These are phyloP conservation scores for Zoanthus gigantus DNA, from an alignment of 92 coral and sea anemone genomes.

Conservation along the genomic window DNA sequence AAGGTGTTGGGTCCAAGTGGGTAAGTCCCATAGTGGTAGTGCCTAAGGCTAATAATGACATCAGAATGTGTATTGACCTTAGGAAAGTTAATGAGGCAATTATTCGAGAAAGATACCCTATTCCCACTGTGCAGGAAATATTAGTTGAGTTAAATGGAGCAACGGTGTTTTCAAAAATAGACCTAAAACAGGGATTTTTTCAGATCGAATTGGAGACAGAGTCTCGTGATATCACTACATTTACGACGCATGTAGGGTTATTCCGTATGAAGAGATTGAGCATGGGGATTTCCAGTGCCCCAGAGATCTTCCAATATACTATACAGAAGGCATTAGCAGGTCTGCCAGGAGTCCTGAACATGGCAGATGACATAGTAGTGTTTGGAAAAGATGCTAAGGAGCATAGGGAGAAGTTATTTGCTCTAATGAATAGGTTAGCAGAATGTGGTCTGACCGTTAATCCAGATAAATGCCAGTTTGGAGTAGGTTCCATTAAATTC, in stretches of 20 bases:
- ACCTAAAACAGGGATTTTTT: neutral
- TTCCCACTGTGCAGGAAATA: conserved; percentile 37
- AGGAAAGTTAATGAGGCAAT: conserved; percentile 49
- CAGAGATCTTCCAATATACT: conserved; percentile 55
- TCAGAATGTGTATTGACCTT: conserved; percentile 51
- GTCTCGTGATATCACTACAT: neutral
- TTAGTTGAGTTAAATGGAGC: conserved; percentile 38
- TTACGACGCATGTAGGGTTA: neutral
- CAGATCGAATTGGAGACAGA: neutral
- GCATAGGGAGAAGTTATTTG: conserved; percentile 19
- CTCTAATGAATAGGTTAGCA: conserved; percentile 26
- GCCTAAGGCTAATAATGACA: conserved; percentile 29
- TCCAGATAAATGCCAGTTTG: too few species aligned
- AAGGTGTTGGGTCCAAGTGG: conserved; percentile 39
- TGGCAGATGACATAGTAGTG: too few species aligned
- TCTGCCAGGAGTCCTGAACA: too few species aligned
- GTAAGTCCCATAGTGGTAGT: too few species aligned
- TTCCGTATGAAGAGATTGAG: conserved; percentile 12
- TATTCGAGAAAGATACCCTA: conserved; percentile 41
- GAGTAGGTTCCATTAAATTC: too few species aligned
- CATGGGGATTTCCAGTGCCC: conserved; percentile 51
- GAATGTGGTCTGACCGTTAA: neutral
- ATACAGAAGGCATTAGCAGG: too few species aligned
- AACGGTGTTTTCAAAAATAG: neutral
- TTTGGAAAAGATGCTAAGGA: neutral